Evolutionary conservation across 2,797 vertebrate species (phyloP), one percentile per base, ranked within the genome.

Genomic region (Perdix hodgsoniae): DNA sequence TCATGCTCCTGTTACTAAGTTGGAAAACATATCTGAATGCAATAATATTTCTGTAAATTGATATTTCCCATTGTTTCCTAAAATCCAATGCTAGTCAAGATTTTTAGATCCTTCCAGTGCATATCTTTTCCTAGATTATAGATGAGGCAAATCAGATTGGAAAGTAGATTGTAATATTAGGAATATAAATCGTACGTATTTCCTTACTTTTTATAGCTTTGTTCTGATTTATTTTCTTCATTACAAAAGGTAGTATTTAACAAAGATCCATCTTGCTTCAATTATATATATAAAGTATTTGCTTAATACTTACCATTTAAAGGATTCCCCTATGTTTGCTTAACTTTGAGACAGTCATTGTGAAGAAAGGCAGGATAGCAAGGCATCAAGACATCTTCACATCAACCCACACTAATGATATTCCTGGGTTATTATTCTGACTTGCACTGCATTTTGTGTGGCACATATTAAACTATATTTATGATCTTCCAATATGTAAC

Each of bases 121-220:
- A 66, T 1, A 22, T 12, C 14, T 45, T 24, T 26, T 60, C 4
- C 8, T 10, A 63, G 29, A 45, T 4, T 54, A 31, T 22, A 65
- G 14, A 35, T 27, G 2, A 70, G 0, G 1, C 6, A 56, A 82
- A 50, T 45, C 2, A 65, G 12, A 17, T 3, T 40, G 13, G 14
- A 79, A 76, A 73, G 13, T 15, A 60, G 9, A 3, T 13, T 12
- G 2, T 4, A 72, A 39, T 11, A 76, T 65, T 79, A 75, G 61
- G 19, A 76, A 54, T 0, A 8, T 1, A 2, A 85, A 37, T 6
- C 17, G 9, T 26, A 5, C n/a, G 2, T n/a, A 24, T 50, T 2
- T 17, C 37, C 27, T 61, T 72, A 5, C 3, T 56, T 81, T 89
- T 72, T 56, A 17, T 64, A 13, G 10, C 14, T 39, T 4, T 47